A percentile compares a stretch with the other conserved stretches of the same genome.
phyloP scores from a whole-genome alignment of 2,797 vertebrate genomes.

The Sebastiscus tertius region DNA sequence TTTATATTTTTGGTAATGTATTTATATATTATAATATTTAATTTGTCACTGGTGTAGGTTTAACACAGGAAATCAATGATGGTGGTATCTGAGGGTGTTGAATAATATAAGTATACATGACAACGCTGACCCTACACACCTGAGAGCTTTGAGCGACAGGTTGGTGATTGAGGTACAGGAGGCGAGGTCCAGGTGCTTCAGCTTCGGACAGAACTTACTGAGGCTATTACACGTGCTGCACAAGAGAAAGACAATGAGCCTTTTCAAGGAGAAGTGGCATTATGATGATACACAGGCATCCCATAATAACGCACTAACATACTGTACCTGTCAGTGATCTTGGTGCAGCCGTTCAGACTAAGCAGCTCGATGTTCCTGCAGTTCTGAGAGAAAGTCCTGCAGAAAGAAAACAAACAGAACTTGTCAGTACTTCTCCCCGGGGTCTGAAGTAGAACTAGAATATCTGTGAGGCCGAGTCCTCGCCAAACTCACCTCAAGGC shows the following conservation, averaged over 20 bases:
- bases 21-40: background rate
- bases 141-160: slow-evolving; percentile 96
- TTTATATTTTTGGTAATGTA: too few species aligned
- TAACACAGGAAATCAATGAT: background rate
- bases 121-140: slow-evolving; percentile 77
- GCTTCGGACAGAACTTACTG: slow-evolving; percentile 98
- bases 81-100: background rate
- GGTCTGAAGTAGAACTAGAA: background rate
- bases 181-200: slow-evolving; percentile 95
- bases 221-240: slow-evolving; percentile 95
- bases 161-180: slow-evolving; percentile 99
- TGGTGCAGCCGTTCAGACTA: slow-evolving; percentile 97
- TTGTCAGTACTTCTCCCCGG: background rate
- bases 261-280: background rate
- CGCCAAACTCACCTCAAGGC: slow-evolving; percentile 87
- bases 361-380: slow-evolving; percentile 97
- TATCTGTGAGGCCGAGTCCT: background rate
- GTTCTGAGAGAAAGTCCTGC: slow-evolving; percentile 96
- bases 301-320: slow-evolving; percentile 32
- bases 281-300: background rate
- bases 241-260: slow-evolving; percentile 6
- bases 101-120: background rate
- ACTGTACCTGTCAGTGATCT: slow-evolving; percentile 94
- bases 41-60: background rate
- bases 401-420: slow-evolving; percentile 20